Conservation (phyloP, 2,113 vertebrate species). For the Heteronetta atricapilla region DNA sequence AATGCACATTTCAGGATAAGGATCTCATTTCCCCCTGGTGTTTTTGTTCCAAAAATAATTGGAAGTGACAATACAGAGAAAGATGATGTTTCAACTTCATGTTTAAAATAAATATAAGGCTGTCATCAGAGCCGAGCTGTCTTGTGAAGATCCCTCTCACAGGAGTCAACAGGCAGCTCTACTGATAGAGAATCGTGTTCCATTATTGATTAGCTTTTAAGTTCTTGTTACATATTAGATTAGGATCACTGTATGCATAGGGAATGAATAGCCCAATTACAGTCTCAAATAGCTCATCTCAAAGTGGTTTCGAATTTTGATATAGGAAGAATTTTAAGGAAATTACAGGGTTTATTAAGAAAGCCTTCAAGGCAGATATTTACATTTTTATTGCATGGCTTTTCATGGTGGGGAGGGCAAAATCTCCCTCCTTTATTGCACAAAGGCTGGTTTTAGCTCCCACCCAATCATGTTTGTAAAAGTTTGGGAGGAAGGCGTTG, state of each 20-base stretch:
- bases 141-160: slow-evolving; percentile 61
- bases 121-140: slow-evolving; percentile 60
- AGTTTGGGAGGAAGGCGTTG: neutral
- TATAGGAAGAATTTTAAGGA: slow-evolving; percentile 54
- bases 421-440: neutral
- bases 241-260: slow-evolving; percentile 63
- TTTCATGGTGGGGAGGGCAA: slow-evolving; percentile 1
- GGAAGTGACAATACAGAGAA: slow-evolving; percentile 76
- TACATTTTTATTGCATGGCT: slow-evolving; percentile 38
- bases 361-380: slow-evolving; percentile 22
- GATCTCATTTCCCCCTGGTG: slow-evolving; percentile 52
- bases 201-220: slow-evolving; percentile 82
- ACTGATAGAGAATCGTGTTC: slow-evolving; percentile 67
- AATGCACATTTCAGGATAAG: slow-evolving; percentile 65
- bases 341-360: slow-evolving; percentile 59
- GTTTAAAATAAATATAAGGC: slow-evolving; percentile 80
- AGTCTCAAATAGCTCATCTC: slow-evolving; percentile 59
- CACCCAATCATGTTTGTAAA: neutral
- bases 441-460: neutral
- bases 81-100: slow-evolving; percentile 71
- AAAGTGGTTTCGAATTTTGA: slow-evolving; percentile 48
- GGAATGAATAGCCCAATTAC: slow-evolving; percentile 69
- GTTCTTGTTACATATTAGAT: slow-evolving; percentile 78
- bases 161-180: slow-evolving; percentile 61
- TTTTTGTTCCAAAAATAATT: slow-evolving; percentile 75